These are phyloP conservation scores for Trachops cirrhosus DNA, from an alignment of 2,797 vertebrate genomes.

Conservation along the genomic window DNA sequence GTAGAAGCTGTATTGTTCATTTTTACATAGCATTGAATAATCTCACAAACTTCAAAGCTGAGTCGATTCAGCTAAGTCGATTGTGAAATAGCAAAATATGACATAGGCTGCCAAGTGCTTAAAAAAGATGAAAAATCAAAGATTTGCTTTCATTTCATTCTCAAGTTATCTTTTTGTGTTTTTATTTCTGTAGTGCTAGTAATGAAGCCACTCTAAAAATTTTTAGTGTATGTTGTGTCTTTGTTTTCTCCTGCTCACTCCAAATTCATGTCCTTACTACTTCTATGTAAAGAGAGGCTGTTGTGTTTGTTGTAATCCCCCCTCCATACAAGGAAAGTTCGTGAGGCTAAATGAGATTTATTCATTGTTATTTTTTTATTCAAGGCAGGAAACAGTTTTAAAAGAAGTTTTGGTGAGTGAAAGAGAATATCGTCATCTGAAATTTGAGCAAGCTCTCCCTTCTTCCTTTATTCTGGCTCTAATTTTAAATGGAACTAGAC, in stretches of 20 bases:
- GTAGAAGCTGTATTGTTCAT: constrained; percentile 1
- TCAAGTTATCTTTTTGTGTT: not conserved
- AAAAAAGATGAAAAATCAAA: not conserved
- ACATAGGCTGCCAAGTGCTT: not conserved
- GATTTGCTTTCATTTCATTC: not conserved
- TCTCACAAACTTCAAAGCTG: constrained; percentile 4
- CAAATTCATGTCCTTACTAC: not conserved
- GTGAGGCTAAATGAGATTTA: not conserved
- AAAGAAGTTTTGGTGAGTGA: not conserved
- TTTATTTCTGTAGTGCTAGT: not conserved
- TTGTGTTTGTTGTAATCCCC: not conserved
- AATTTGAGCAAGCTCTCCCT: not conserved
- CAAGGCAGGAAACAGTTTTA: not conserved
- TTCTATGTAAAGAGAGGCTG: not conserved
- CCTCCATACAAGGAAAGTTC: not conserved
- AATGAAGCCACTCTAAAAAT: not conserved
- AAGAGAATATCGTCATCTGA: not conserved
- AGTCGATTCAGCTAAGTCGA: not conserved
- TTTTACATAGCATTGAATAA: constrained; percentile 43
- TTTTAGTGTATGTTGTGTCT: not conserved
- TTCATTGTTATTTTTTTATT: constrained; percentile 26
- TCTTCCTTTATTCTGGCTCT: constrained; percentile 25
- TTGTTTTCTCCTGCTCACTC: not conserved
- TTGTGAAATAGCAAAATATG: not conserved
- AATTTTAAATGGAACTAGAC: constrained; percentile 38